Base-by-base conservation (phyloP, 2,888 invertebrate genomes). In the Aspidiotus rigidus region DNA sequence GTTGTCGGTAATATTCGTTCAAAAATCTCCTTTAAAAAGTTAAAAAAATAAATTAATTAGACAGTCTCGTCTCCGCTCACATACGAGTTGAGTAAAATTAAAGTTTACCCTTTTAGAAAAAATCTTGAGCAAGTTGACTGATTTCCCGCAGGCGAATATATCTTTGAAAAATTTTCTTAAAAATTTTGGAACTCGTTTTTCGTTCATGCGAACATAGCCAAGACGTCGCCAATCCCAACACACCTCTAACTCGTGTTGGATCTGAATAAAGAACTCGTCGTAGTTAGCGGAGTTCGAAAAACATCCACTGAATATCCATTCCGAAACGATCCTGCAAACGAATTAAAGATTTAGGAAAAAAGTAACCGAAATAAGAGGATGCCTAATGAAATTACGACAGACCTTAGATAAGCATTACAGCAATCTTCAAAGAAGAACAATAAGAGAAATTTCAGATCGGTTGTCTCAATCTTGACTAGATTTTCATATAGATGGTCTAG, bases 231-330 rank as follows among this genome's bases (percentile, higher is more conserved):
- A 67, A 10, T 67, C 67, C 6, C 67, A 44, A 60, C 60, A 59
- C 10, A 67, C 13, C 16, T 67, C 67, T 16, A 39, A 17, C 49
- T 67, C 59, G 42, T 53, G 67, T 49, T 39, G 67, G 60, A 67
- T 67, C 49, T 67, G 59, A 8, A 67, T 67, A 39, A 67, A 67
- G 60, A 67, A 67, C 49, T 67, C 67, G 7, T 8, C 39, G 49
- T 67, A 67, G 15, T 67, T 67, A 39, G 42, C 59, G 17, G 67
- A 53, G 59, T 42, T 67, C 11, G 60, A 60, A 11, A 67, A 67
- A 53, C 67, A 59, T 1, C 67, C 67, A 3, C 59, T 57, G 60
- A 67, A 67, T n/a, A 67, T 67, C 67, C 67, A 67, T 40, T 67
- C 67, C 7, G 60, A 44, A 17, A 67, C 44, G 2, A 67, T 67